Base-by-base conservation (phyloP, 2,113 vertebrate species). In the Physeter macrocephalus region DNA sequence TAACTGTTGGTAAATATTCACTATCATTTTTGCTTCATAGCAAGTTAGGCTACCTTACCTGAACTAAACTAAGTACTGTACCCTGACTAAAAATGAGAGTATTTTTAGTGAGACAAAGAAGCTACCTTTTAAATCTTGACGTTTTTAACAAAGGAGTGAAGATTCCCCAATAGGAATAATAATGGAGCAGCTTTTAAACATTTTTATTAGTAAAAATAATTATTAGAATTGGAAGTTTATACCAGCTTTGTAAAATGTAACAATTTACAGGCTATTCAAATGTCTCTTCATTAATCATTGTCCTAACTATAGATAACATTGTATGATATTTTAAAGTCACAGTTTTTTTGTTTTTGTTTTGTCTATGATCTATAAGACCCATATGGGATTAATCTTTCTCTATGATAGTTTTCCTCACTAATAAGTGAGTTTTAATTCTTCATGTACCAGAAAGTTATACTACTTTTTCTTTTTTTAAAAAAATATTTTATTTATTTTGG, bases 391-490 rank as follows among this genome's bases (percentile, higher is more conserved):
- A 67, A 29, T 69, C 20, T 85, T 89, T 83, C 27, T 64, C 21
- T 52, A 3, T 90, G 31, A 29, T 29, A 41, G 1, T 66, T 90
- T 96, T 94, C 14, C 43, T 93, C 21, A 31, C 10, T 62, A 72
- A 41, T 88, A 90, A 64, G 39, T 64, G 59, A 39, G 31, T 95
- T 96, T 74, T 82, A 86, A 49, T 54, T 61, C 36, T 80, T 90
- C n/a, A 67, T 18, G 13, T 46, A 88, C 31, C 4, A 74, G 20
- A 34, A 86, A 90, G 25, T 72, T 78, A 85, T 25, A 36, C 27
- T 90, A 31, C 6, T 39, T 82, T 96, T 92, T 77, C 59, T 92
- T 95, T n/a, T n/a, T n/a, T n/a, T n/a, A n/a, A n/a, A n/a, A n/a
- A n/a, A n/a, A n/a, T n/a, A n/a, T n/a, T n/a, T n/a, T n/a, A n/a